phyloP scores from a whole-genome alignment of 2,888 invertebrate species.

The Tiliacea aurago region DNA sequence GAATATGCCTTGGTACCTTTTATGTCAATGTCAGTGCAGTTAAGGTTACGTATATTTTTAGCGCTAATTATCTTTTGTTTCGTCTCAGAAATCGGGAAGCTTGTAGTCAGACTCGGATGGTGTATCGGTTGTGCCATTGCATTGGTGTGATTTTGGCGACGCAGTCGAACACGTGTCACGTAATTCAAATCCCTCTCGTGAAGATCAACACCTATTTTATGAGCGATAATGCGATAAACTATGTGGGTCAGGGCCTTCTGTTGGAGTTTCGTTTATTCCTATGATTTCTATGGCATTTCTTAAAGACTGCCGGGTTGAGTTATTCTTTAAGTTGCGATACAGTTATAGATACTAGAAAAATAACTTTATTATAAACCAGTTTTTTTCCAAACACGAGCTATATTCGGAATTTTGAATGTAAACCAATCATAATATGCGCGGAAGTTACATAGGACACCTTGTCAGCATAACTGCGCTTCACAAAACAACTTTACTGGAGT shows the following conservation, averaged over 20 bases:
- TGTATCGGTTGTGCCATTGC: too few relatives aligned
- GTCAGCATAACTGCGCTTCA: slow-evolving; percentile 30
- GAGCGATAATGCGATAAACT: background rate
- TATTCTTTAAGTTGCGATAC: background rate
- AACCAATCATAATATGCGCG: slow-evolving; percentile 30
- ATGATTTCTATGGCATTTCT: background rate
- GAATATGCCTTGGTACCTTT: background rate
- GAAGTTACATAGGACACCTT: slow-evolving; percentile 39
- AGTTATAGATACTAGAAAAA: background rate
- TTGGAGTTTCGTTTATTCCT: background rate
- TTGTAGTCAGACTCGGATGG: too few relatives aligned
- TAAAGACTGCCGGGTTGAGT: background rate
- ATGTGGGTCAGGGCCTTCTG: background rate
- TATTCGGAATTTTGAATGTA: background rate
- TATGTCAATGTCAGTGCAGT: background rate
- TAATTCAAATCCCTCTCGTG: background rate
- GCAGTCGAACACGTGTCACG: background rate
- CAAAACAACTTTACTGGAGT: slow-evolving; percentile 25
- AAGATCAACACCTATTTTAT: background rate
- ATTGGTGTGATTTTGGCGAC: too few relatives aligned
- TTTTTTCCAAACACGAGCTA: background rate
- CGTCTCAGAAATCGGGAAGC: background rate
- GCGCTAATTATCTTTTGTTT: background rate
- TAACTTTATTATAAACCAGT: background rate
- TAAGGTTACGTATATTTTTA: background rate